Percentiles rank a stretch among this genome's conserved stretches.
Conservation (phyloP, 1,140 invertebrate species). For the Heterodera schachtii region DNA sequence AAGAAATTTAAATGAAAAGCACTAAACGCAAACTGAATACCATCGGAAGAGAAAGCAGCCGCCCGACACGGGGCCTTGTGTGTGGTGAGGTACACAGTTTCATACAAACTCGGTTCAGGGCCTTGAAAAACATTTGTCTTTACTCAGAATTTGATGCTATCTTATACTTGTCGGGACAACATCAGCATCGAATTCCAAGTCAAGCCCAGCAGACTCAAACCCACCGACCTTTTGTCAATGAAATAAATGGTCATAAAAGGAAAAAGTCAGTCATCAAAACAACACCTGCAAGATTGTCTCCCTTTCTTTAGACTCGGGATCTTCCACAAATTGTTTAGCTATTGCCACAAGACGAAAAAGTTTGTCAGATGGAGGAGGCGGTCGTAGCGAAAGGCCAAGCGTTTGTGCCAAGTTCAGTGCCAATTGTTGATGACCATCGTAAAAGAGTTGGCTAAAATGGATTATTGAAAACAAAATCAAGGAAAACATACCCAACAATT, state of each 20-base stretch:
- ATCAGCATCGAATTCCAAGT: constrained; percentile 92
- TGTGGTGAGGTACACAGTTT: constrained; percentile 97
- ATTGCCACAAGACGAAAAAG: constrained; percentile 81
- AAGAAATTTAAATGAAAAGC: constrained; percentile 32
- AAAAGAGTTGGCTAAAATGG: constrained; percentile 73
- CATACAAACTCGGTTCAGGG: constrained; percentile 74
- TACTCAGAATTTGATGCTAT: constrained; percentile 69
- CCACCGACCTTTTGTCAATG: constrained; percentile 32
- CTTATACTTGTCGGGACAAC: constrained; percentile 73
- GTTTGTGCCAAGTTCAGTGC: constrained; percentile 78
- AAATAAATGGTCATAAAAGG: constrained; percentile 49
- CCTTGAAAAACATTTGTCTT: constrained; percentile 15
- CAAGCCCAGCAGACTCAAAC: constrained; percentile 72
- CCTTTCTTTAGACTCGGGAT: constrained; percentile 56
- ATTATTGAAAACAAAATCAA: constrained; percentile 11
- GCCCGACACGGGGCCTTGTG: constrained; percentile 94
- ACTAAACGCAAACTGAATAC: constrained; percentile 52
- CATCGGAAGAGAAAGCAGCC: constrained; percentile 90
- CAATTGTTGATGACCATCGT: constrained; percentile 86
- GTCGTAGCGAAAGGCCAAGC: constrained; percentile 77
- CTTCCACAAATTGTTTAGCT: constrained; percentile 83
- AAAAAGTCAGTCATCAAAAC: not conserved
- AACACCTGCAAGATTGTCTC: constrained; percentile 32
- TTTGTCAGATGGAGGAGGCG: constrained; percentile 91
- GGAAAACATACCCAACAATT: constrained; percentile 60